Conservation (phyloP, 2,888 invertebrate genomes). For the Antheraea assamensis region DNA sequence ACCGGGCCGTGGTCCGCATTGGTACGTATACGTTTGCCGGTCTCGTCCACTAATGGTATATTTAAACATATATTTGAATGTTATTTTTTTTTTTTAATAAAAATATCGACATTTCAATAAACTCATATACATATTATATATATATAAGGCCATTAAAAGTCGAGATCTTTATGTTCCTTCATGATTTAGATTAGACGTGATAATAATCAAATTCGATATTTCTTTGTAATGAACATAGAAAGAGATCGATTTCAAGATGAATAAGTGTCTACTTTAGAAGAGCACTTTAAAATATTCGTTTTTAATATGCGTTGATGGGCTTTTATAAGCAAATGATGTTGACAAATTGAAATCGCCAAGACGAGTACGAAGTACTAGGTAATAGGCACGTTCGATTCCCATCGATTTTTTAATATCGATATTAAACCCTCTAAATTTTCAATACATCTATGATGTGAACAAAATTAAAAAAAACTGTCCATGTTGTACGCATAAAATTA, state of each 20-base stretch:
- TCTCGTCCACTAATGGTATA: conserved; percentile 88
- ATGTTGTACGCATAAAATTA: too few species aligned
- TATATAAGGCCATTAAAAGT: too few species aligned
- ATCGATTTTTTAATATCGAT: neutral
- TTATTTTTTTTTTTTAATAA: neutral
- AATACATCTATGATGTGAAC: neutral
- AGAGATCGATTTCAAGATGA: neutral
- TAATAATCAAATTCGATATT: neutral
- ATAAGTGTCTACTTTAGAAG: too few species aligned
- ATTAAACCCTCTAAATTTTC: neutral
- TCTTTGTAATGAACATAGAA: neutral
- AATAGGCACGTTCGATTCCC: neutral
- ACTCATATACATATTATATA: neutral
- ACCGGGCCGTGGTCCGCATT: conserved; percentile 93
- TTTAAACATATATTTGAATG: too few species aligned
- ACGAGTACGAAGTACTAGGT: neutral
- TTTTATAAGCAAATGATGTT: neutral
- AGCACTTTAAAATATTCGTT: too few species aligned
- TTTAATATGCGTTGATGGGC: too few species aligned
- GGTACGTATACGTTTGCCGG: conserved; percentile 94
- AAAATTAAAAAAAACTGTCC: neutral
- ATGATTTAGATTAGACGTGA: neutral
- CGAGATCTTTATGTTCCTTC: neutral
- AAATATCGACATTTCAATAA: neutral
- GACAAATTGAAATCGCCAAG: too few species aligned